Conservation (phyloP, 2,888 invertebrate species). For the Melanophora roralis region DNA sequence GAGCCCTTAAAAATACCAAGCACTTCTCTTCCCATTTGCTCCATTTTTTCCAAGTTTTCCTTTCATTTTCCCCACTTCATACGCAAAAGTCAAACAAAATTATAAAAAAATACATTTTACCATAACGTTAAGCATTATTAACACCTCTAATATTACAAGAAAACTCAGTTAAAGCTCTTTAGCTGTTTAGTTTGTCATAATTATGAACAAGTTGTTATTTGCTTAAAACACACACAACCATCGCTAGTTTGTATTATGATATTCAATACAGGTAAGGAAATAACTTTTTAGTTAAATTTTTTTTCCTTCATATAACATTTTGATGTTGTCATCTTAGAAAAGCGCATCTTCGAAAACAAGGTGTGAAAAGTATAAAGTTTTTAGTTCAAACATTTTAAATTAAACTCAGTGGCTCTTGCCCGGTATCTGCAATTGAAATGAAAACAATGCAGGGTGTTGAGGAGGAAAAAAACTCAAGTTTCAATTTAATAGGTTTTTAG, state of each 20-base stretch:
- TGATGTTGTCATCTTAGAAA: conserved; percentile 15
- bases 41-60: too few species aligned
- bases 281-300: conserved; percentile 24
- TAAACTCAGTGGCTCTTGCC: background rate
- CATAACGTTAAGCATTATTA: conserved; percentile 34
- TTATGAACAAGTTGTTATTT: conserved; percentile 9
- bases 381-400: background rate
- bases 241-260: background rate
- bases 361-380: conserved; percentile 39
- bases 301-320: conserved; percentile 28
- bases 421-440: background rate
- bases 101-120: conserved; percentile 9
- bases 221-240: background rate
- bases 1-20: background rate
- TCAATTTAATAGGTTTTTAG: background rate
- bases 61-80: background rate
- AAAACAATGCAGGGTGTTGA: background rate
- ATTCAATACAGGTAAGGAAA: conserved; percentile 21
- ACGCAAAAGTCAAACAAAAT: background rate
- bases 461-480: background rate
- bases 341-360: conserved; percentile 24
- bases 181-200: conserved; percentile 18
- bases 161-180: conserved; percentile 35
- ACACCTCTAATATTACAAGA: conserved; percentile 16
- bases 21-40: background rate